A percentile compares a stretch with the other conserved stretches of the same genome.
Evolutionary conservation across 2,797 vertebrate genomes (phyloP).

Genomic region (Falco peregrinus): DNA sequence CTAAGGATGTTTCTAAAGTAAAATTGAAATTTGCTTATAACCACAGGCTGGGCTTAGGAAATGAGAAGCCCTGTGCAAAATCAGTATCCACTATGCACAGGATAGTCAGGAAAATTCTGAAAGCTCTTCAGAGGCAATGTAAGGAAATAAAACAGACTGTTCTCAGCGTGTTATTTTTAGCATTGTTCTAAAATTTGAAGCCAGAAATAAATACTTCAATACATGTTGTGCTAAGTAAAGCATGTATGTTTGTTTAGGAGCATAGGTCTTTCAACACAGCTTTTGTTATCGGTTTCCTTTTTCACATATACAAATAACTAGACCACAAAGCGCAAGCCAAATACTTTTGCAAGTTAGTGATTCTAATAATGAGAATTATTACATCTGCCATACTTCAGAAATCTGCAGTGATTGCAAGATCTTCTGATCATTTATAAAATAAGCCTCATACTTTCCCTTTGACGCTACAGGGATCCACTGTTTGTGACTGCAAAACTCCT

Average conservation of each 20-base stretch:
- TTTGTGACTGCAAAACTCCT: background rate
- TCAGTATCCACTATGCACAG: background rate
- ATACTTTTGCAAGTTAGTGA: background rate
- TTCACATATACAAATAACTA: background rate
- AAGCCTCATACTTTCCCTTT: background rate
- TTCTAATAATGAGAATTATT: background rate
- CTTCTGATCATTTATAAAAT: background rate
- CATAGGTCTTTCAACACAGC: background rate
- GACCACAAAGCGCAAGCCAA: background rate
- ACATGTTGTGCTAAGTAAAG: background rate
- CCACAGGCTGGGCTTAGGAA: background rate
- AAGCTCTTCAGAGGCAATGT: background rate
- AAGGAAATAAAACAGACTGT: slow-evolving; percentile 15
- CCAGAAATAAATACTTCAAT: slow-evolving; percentile 27
- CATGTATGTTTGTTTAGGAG: background rate
- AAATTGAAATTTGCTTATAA: slow-evolving; percentile 25
- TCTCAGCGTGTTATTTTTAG: slow-evolving; percentile 42
- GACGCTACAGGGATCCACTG: background rate
- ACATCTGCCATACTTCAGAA: background rate
- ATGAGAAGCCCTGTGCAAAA: background rate
- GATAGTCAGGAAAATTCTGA: background rate
- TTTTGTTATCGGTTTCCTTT: background rate
- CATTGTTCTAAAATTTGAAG: slow-evolving; percentile 35
- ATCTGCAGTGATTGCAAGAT: background rate
- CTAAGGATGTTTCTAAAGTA: background rate